Base-by-base conservation (phyloP, 1,140 invertebrate species). In the Acarapis woodi region DNA sequence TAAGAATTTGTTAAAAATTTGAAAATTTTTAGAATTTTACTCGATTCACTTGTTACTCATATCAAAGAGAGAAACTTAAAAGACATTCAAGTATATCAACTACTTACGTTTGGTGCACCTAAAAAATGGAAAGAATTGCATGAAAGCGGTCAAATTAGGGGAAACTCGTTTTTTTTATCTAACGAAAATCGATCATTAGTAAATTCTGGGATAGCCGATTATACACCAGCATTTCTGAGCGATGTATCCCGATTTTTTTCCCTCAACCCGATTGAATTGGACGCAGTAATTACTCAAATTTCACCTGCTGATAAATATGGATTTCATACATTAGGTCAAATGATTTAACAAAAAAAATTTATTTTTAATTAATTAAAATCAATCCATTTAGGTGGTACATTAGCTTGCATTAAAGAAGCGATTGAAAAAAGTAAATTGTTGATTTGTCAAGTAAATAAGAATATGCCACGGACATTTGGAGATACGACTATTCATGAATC, bases 301-400 rank as follows among this genome's bases (percentile, higher is more conserved):
- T 76, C 73, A 15, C 78, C 79, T 4, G 79, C 80, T 0, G 83
- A 90, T 56, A 53, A 64, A 12, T 74, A 83, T 49, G 82, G 83
- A 2, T 90, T 69, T 53, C 88, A 80, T 55, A 77, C 73, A 18
- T 56, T 88, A 10, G 34, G 34, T 12, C n/a, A n/a, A n/a, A n/a
- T n/a, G n/a, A n/a, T n/a, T n/a, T n/a, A n/a, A n/a, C n/a, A n/a
- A n/a, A n/a, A n/a, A n/a, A n/a, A n/a, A n/a, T n/a, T n/a, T n/a
- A n/a, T n/a, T n/a, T n/a, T n/a, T n/a, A n/a, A n/a, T n/a, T n/a
- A n/a, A n/a, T n/a, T n/a, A n/a, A n/a, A n/a, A n/a, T n/a, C n/a
- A n/a, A n/a, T n/a, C n/a, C n/a, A n/a, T n/a, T n/a, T n/a, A n/a
- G 85, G 85, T 9, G 80, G 80, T 1, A 83, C 77, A 46, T 77